These are phyloP conservation scores for Caenorhabditis briggsae DNA, from an alignment of 1,140 invertebrate species.

Conservation along the genomic window DNA sequence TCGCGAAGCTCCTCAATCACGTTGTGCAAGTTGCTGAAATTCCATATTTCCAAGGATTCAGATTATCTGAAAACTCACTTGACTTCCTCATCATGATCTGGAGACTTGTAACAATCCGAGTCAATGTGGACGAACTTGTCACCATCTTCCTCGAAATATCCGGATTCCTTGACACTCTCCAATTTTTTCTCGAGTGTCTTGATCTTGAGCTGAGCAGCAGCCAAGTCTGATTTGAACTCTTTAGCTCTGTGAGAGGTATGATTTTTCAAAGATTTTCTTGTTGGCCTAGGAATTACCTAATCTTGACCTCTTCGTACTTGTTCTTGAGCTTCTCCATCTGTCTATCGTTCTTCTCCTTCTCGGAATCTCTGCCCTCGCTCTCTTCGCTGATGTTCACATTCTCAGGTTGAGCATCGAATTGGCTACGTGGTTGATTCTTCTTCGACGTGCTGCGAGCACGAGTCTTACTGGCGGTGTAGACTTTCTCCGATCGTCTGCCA, in stretches of 20 bases:
- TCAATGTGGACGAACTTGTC: constrained; percentile 24
- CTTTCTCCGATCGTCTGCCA: constrained; percentile 19
- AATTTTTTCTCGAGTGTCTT: constrained; percentile 36
- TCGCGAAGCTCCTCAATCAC: constrained; percentile 57
- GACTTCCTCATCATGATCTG: constrained; percentile 58
- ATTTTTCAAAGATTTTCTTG: neutral
- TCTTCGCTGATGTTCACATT: constrained; percentile 62
- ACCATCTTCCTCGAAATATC: constrained; percentile 10
- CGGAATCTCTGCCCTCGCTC: constrained; percentile 38
- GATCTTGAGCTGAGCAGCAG: constrained; percentile 40
- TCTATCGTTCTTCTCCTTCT: constrained; percentile 51
- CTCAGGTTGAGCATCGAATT: constrained; percentile 62
- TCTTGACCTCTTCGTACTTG: constrained; percentile 14
- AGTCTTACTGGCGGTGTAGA: constrained; percentile 11
- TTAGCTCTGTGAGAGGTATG: neutral
- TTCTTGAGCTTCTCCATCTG: constrained; percentile 43
- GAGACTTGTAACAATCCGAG: constrained; percentile 3
- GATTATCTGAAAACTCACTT: constrained; percentile 19
- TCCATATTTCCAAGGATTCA: too few species aligned
- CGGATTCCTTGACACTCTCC: constrained; percentile 18
- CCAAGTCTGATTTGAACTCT: constrained; percentile 42
- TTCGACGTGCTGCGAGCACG: constrained; percentile 38
- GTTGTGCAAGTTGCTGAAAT: constrained; percentile 57
- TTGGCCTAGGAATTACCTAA: neutral
- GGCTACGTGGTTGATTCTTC: constrained; percentile 45